Evolutionary conservation across 2,888 invertebrate species (phyloP).

Genomic region (Napeogenes sylphis): DNA sequence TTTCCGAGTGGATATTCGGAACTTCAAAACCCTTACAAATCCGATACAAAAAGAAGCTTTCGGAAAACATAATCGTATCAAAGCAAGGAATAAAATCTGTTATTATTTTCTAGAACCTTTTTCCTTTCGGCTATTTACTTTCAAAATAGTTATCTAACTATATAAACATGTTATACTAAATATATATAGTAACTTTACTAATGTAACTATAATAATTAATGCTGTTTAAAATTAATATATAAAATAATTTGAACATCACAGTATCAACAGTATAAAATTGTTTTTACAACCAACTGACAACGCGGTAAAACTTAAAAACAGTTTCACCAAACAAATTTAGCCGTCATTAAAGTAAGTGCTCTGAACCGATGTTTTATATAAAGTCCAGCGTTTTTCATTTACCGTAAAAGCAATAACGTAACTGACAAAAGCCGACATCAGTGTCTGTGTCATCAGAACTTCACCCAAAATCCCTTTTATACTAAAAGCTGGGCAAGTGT

Average conservation of each 20-base stretch:
- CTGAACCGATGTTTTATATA: constrained; percentile 24
- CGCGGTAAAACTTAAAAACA: constrained; percentile 2
- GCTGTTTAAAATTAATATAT: too few species aligned
- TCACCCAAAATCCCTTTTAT: constrained; percentile 21
- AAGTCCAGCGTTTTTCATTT: constrained; percentile 29
- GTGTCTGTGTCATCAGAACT: constrained; percentile 24
- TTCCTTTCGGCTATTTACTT: constrained; percentile 10
- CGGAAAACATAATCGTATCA: constrained; percentile 58
- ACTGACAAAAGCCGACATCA: constrained; percentile 23
- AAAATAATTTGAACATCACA: too few species aligned
- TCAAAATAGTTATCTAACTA: neutral
- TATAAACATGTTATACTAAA: too few species aligned
- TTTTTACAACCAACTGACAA: neutral
- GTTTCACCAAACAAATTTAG: constrained; percentile 27
- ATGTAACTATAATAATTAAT: too few species aligned
- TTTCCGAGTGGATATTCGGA: constrained; percentile 59
- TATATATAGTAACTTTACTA: too few species aligned
- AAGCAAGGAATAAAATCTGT: constrained; percentile 44
- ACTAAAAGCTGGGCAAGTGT: constrained; percentile 25
- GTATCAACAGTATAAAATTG: neutral
- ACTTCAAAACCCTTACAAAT: constrained; percentile 68
- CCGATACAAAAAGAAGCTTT: constrained; percentile 46
- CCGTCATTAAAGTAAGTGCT: constrained; percentile 27
- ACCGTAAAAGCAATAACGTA: constrained; percentile 29
- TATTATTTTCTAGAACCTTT: constrained; percentile 30